Evolutionary conservation across 1,140 invertebrate species (phyloP), one percentile per base, ranked within the genome.

Genomic region (Diorhabda carinulata): DNA sequence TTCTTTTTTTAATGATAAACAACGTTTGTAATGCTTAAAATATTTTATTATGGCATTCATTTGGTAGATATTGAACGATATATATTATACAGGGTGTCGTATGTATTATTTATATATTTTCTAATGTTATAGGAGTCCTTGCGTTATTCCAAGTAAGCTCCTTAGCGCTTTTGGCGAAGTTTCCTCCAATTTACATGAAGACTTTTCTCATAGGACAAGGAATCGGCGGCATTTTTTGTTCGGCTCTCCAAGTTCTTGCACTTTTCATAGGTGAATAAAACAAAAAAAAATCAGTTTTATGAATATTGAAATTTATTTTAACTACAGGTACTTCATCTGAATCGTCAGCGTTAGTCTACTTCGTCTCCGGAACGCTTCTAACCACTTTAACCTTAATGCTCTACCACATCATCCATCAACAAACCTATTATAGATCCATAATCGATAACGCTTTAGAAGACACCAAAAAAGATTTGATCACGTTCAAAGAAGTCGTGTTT

Each of bases 161-260:
- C 3, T 6, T 69, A 43, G 61, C 62, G 5, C 45, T 69, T 2
- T 5, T 69, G 41, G 45, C 67, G 5, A 69, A 69, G 9, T 64
- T 69, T 42, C 67, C 67, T 45, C 25, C 45, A 10, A 25, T 9
- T 4, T 69, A 69, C 67, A 57, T 69, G 56, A 69, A 69, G 43
- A 64, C 56, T 4, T 69, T 69, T 25, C 67, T 69, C 2, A 44
- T 64, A 3, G 67, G 67, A 2, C 67, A 69, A 47, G 67, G 67
- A 5, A 42, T 69, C 4, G 67, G 67, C 7, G 67, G 67, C 10
- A 58, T 69, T 5, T 58, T 69, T 40, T 52, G 43, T 41, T 62
- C 67, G 10, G 42, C 52, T 25, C 52, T 69, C 4, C 60, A 63
- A 43, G 56, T 69, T 3, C 43, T 69, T 10, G 41, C 65, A 0